These are phyloP conservation scores for Pagetopsis macropterus DNA, from an alignment of 2,797 vertebrate genomes.

Conservation along the genomic window DNA sequence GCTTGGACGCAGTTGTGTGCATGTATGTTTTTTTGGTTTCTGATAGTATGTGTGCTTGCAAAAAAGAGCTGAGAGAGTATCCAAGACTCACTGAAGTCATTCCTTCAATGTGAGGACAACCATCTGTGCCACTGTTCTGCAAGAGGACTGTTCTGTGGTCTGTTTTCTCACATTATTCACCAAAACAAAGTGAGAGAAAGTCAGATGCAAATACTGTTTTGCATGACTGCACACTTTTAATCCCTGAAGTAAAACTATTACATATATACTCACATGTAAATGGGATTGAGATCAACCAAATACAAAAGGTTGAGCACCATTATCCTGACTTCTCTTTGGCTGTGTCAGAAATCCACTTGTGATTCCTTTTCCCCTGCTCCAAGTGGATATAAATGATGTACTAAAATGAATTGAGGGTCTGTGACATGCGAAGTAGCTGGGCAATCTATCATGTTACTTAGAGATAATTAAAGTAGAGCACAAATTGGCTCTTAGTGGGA, in stretches of 20 bases:
- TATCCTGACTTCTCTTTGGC: conserved; percentile 42
- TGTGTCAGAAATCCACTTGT: conserved; percentile 22
- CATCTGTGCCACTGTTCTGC: conserved; percentile 45
- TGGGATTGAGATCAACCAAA: conserved; percentile 24
- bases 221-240: conserved; percentile 2
- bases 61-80: conserved; percentile 15
- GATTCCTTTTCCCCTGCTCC: conserved; percentile 23
- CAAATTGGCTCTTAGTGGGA: conserved; percentile 34
- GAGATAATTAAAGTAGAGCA: conserved; percentile 63
- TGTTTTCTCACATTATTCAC: background rate
- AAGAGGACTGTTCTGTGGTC: conserved; percentile 19
- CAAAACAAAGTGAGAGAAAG: conserved; percentile 5
- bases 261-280: conserved; percentile 51
- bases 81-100: conserved; percentile 51
- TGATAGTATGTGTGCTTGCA: conserved; percentile 1
- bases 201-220: background rate
- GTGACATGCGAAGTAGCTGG: conserved; percentile 36
- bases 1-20: conserved; percentile 62
- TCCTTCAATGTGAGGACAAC: conserved; percentile 34
- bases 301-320: conserved; percentile 36
- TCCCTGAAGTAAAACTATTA: conserved; percentile 24
- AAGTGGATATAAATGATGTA: conserved; percentile 23
- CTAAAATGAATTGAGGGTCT: conserved; percentile 44
- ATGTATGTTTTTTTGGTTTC: conserved; percentile 21
- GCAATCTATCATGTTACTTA: conserved; percentile 49